Base-by-base conservation (phyloP, 2,888 invertebrate species). In the Limulus polyphemus region DNA sequence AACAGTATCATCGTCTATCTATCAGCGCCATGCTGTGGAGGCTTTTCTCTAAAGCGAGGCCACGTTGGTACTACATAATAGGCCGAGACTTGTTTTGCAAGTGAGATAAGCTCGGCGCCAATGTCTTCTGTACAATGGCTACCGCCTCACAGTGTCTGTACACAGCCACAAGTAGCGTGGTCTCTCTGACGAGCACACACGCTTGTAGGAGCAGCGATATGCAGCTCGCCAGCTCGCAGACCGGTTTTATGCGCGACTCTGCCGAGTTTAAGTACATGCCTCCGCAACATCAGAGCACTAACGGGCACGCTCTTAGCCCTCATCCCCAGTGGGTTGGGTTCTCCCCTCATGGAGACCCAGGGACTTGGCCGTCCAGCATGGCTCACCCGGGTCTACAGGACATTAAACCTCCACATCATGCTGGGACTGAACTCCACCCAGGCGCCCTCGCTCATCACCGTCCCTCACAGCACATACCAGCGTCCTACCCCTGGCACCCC, bases 231-330 rank as follows among this genome's bases (percentile, higher is more conserved):
- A 72, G 72, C 51, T 70, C 72, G 48, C 75, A 75, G 66, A 68
- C 69, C 58, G 67, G 75, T 86, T 73, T 72, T 67, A 71, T 71
- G 57, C 71, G 75, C 63, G 75, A 75, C 49, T 71, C 73, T 59
- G 74, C 87, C 74, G 94, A 94, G 79, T 91, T 94, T 91, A 94
- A 94, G 80, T 94, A 94, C 79, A 84, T 88, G 83, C 80, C 82
- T 67, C 85, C 86, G 71, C 84, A 85, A 70, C 87, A 87, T 77
- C 91, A 90, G 78, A 88, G 73, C 66, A 88, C 79, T 84, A 89
- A 78, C 87, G 88, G 63, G 47, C 82, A 82, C 11, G 32, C 32
- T 32, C 32, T 32, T 32, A 32, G 32, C 32, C 32, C 32, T 2
- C 32, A 32, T 32, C 69, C 67, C 55, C 69, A 69, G 55, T 65